Evolutionary conservation across 2,113 vertebrate species (phyloP).

Genomic region (Deroptyus accipitrinus): DNA sequence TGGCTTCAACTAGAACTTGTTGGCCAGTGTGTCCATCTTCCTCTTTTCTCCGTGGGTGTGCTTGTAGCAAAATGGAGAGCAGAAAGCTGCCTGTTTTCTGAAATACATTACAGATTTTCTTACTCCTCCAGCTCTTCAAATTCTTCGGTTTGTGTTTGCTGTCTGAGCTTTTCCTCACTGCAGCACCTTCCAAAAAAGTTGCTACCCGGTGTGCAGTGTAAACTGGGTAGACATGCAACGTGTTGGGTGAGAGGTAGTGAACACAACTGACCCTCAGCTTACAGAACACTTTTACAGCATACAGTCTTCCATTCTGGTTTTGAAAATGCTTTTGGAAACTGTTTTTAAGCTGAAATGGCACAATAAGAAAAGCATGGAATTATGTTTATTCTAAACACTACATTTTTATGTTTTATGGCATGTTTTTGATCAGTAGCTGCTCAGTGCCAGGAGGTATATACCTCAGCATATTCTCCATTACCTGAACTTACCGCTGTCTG

Average conservation of each 20-base stretch:
- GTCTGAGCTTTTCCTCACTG: not conserved
- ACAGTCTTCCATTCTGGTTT: not conserved
- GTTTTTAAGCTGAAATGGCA: not conserved
- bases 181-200: not conserved
- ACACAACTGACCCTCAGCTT: not conserved
- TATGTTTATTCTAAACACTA: not conserved
- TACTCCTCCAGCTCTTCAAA: not conserved
- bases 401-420: not conserved
- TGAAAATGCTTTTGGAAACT: not conserved
- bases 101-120: not conserved
- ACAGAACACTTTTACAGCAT: not conserved
- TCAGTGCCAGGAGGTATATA: not conserved
- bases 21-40: not conserved
- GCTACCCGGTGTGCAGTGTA: not conserved
- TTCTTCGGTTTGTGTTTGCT: not conserved
- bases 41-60: not conserved
- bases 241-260: not conserved
- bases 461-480: not conserved
- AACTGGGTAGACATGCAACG: not conserved
- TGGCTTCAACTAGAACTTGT: not conserved
- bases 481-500: not conserved
- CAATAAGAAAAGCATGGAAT: not conserved
- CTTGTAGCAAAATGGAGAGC: not conserved
- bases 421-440: not conserved
- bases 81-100: not conserved